Percentiles rank a stretch among this genome's conserved stretches.
Conservation (phyloP, 1,140 invertebrate genomes). For the Metaphire vulgaris region DNA sequence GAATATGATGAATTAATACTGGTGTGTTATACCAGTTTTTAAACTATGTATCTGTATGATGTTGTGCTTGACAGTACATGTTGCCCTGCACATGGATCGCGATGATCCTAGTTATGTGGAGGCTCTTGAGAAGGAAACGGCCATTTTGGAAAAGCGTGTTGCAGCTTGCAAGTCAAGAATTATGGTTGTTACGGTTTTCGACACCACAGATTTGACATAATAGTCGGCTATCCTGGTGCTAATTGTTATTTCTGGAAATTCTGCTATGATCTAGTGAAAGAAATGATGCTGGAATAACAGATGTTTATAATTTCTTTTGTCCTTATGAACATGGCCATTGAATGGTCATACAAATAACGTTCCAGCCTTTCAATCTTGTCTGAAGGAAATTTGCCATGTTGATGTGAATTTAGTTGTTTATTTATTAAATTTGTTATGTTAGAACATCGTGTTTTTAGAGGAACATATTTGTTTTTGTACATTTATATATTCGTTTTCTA, state of each 20-base stretch:
- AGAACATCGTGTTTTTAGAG: no score
- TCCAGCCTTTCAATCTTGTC: not conserved
- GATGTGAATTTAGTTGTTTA: no score
- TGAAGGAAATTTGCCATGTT: no score
- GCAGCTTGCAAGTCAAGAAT: constrained; percentile 58
- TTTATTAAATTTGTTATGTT: no score
- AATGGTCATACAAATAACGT: not conserved
- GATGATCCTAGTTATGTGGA: constrained; percentile 56
- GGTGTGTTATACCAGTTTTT: constrained; percentile 30
- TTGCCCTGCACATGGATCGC: constrained; percentile 54
- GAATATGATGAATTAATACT: not conserved
- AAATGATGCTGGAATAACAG: no score
- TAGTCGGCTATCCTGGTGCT: not conserved
- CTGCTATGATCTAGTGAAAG: no score
- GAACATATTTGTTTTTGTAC: no score
- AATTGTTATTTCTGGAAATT: not conserved
- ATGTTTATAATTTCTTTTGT: not conserved
- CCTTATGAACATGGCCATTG: not conserved
- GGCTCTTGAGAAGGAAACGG: constrained; percentile 56
- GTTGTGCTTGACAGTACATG: constrained; percentile 55
- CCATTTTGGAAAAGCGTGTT: constrained; percentile 56
- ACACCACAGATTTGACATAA: constrained; percentile 4
- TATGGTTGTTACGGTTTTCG: constrained; percentile 53
- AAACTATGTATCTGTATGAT: constrained; percentile 28
- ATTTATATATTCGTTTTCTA: no score